These are phyloP conservation scores for Antechinus stuartii DNA, from an alignment of 2,113 vertebrate genomes.

Conservation along the genomic window DNA sequence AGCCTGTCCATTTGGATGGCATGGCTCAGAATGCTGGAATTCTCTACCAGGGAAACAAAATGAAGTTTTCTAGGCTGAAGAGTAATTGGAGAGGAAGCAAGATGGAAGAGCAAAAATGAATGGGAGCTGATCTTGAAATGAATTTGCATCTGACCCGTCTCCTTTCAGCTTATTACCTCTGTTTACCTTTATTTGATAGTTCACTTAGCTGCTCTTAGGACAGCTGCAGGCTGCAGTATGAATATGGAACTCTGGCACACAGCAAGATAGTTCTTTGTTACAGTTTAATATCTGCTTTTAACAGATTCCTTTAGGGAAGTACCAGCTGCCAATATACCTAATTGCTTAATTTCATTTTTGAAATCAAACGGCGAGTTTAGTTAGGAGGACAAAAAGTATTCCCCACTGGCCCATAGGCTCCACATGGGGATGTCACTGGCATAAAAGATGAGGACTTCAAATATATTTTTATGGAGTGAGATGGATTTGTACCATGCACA, in stretches of 20 bases:
- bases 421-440: not conserved
- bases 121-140: not conserved
- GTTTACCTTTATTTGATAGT: not conserved
- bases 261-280: not conserved
- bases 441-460: not conserved
- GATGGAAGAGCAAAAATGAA: not conserved
- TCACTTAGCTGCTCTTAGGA: not conserved
- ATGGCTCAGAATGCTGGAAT: constrained; percentile 20
- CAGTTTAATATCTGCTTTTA: constrained; percentile 7
- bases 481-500: not conserved
- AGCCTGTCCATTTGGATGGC: not conserved
- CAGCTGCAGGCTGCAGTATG: not conserved
- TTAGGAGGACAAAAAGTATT: not conserved
- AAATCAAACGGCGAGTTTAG: not conserved
- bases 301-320: constrained; percentile 15
- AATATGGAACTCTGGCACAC: not conserved
- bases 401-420: not conserved
- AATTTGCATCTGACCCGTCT: not conserved
- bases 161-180: not conserved
- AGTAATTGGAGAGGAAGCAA: not conserved
- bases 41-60: not conserved
- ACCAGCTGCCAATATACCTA: not conserved
- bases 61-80: not conserved
- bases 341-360: constrained; percentile 19
- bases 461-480: not conserved